phyloP scores from a whole-genome alignment of 2,888 invertebrate genomes.

The Ligdia adustata region DNA sequence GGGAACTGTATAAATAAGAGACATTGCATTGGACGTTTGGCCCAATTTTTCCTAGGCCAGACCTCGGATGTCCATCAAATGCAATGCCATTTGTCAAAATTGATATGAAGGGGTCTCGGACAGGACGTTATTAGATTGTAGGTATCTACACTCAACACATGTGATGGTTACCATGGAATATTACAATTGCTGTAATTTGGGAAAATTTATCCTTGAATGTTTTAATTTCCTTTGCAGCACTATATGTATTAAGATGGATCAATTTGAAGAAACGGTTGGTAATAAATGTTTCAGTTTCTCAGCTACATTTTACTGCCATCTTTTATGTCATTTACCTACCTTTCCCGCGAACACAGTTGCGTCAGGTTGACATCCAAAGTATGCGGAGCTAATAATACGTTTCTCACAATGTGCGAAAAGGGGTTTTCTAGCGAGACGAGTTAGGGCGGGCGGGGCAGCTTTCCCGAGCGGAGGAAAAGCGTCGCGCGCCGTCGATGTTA shows the following conservation, averaged over 20 bases:
- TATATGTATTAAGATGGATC: background rate
- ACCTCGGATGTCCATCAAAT: slow-evolving; percentile 36
- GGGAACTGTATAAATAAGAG: slow-evolving; percentile 27
- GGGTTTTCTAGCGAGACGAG: slow-evolving; percentile 51
- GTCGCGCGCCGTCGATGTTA: slow-evolving; percentile 50
- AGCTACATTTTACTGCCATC: background rate
- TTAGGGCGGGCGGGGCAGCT: slow-evolving; percentile 66
- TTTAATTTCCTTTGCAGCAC: no score
- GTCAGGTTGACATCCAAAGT: slow-evolving; percentile 39
- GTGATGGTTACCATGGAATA: background rate
- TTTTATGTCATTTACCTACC: slow-evolving; percentile 7
- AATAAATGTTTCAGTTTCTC: slow-evolving; percentile 2
- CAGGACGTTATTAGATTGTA: slow-evolving; percentile 30
- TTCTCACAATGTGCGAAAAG: slow-evolving; percentile 52
- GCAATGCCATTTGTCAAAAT: slow-evolving; percentile 38
- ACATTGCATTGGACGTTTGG: slow-evolving; percentile 27
- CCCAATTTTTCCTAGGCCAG: slow-evolving; percentile 34
- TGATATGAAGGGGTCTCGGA: slow-evolving; percentile 25
- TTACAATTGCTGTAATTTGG: background rate
- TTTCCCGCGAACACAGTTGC: slow-evolving; percentile 33
- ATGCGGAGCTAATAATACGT: slow-evolving; percentile 50
- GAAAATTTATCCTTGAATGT: background rate
- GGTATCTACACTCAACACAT: slow-evolving; percentile 10
- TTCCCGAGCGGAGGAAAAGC: slow-evolving; percentile 56
- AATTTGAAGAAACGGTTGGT: slow-evolving; percentile 1